Conservation (phyloP, 2,113 vertebrate species). For the Danio rerio region GRCz12tu NC_133184.1:23600001-23600500, state of each 20-base stretch:
- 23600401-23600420: slow-evolving; percentile 29
- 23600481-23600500: slow-evolving; percentile 33
- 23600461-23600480: slow-evolving; percentile 48
- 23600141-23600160: not conserved
- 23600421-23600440: slow-evolving; percentile 33
- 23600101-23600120: slow-evolving; percentile 17
- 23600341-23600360: not conserved
- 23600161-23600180: not conserved
- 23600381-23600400: not conserved
- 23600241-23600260: not conserved
- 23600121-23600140: not conserved
- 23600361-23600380: too few species aligned
- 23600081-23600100: slow-evolving; percentile 19
- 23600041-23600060: slow-evolving; percentile 68
- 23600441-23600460: not conserved
- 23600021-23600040: slow-evolving; percentile 69
- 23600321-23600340: too few species aligned
- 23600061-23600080: slow-evolving; percentile 43
- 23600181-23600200: slow-evolving; percentile 45
- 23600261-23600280: not conserved
- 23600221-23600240: not conserved
- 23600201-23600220: not conserved
- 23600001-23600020: slow-evolving; percentile 49
- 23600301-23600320: not conserved
- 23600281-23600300: not conserved